These are phyloP conservation scores for Piliocolobus tephrosceles DNA, from an alignment of 2,113 vertebrate genomes.

Conservation along the genomic window DNA sequence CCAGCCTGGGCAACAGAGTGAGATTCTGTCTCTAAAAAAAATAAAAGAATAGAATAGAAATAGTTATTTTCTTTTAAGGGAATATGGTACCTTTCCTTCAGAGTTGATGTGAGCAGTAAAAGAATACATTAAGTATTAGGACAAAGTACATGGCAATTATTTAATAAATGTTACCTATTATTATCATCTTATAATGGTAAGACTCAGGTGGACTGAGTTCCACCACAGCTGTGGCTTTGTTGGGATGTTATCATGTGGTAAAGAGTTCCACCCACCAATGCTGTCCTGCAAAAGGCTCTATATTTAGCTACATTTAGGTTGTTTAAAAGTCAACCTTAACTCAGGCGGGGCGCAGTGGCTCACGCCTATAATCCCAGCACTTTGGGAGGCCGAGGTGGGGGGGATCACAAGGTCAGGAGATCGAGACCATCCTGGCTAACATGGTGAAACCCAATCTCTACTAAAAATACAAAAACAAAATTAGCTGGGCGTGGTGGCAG, in stretches of 20 bases:
- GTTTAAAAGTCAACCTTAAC: not conserved
- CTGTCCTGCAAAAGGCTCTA: not conserved
- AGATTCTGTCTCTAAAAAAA: not conserved
- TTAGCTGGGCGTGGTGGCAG: no score
- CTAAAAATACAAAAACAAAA: no score
- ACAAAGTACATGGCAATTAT: not conserved
- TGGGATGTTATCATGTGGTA: not conserved
- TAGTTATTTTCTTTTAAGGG: not conserved
- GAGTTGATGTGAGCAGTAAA: not conserved
- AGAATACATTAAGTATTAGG: not conserved
- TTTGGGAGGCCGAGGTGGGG: no score
- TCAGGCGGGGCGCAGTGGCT: no score
- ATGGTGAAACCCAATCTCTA: no score
- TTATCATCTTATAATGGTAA: not conserved
- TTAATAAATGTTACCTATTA: not conserved
- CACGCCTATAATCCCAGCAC: no score
- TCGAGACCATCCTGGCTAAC: no score
- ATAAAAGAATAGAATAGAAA: not conserved
- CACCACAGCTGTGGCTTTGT: not conserved
- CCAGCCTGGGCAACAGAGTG: no score
- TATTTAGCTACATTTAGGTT: not conserved
- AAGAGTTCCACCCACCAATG: not conserved
- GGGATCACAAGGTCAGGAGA: no score
- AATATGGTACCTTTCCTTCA: not conserved
- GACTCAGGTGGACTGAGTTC: not conserved